These are phyloP conservation scores for Tyrannus savana DNA, from an alignment of 2,113 vertebrate genomes.

Conservation along the genomic window DNA sequence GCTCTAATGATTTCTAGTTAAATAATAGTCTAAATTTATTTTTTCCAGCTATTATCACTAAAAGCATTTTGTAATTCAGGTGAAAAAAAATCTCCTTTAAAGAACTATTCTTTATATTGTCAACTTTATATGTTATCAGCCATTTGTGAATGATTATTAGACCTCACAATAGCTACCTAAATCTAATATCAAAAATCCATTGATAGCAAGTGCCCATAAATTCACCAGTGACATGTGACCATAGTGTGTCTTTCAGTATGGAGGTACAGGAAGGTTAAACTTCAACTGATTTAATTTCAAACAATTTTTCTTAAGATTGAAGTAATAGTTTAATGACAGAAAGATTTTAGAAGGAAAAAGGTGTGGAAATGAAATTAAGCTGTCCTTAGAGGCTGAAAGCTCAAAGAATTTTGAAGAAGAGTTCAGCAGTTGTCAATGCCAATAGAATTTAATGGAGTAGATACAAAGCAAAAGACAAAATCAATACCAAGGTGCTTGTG, in stretches of 20 bases:
- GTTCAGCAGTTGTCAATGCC: slow-evolving; percentile 28
- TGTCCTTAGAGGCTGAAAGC: slow-evolving; percentile 19
- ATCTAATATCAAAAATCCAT: not conserved
- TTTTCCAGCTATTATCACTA: not conserved
- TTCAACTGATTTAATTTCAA: not conserved
- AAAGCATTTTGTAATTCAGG: not conserved
- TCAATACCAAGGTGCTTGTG: slow-evolving; percentile 11
- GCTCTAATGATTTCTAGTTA: not conserved
- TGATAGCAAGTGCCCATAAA: not conserved
- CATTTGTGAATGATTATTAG: not conserved
- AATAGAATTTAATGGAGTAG: slow-evolving; percentile 17
- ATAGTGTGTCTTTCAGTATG: not conserved
- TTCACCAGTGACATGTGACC: not conserved
- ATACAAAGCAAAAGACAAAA: slow-evolving; percentile 52
- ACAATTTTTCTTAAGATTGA: not conserved
- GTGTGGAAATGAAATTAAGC: slow-evolving; percentile 12
- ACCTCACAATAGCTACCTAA: not conserved
- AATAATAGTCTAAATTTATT: not conserved
- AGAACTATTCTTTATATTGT: not conserved
- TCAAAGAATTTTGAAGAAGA: slow-evolving; percentile 33
- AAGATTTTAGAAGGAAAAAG: not conserved
- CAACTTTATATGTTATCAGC: not conserved
- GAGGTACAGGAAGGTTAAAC: not conserved
- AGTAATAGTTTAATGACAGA: not conserved
- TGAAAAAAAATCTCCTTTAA: not conserved